Evolutionary conservation across 1,140 invertebrate species (phyloP), one percentile per base, ranked within the genome.

Genomic region (Holcopasites calliopsidis): DNA sequence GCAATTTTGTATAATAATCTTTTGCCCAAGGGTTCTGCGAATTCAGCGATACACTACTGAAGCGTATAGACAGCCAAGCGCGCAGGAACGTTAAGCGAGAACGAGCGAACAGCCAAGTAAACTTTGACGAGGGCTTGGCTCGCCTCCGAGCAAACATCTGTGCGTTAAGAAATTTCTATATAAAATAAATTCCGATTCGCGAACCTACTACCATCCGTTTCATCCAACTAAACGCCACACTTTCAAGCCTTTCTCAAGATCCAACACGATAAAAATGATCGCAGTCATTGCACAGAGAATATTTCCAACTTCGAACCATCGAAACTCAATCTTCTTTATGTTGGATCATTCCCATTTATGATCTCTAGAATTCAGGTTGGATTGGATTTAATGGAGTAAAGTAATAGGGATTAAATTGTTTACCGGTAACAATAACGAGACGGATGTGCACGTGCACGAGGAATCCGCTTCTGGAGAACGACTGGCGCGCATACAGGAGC

Each of bases 111-210:
- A 83, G 75, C 64, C 70, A 50, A 78, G 75, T 73, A 82, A 83
- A 82, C 79, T 74, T 83, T 74, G 79, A 82, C 76, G 76, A 82
- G 49, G 80, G 76, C 69, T 81, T 81, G 77, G 73, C 78, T 80
- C 71, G 61, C 50, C 49, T 54, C 26, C 65, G 38, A 79, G 44
- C 64, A 50, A 76, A 49, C 58, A 68, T 75, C 50, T 52, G 44
- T 65, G 55, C 21, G 50, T 38, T 47, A 64, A 81, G 76, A 82
- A 81, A 81, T 81, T 75, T 75, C 71, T 68, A 68, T 75, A 68
- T 57, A 58, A 58, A 75, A 68, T 68, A 55, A 75, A 75, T 75
- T 65, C 71, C 38, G 35, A 65, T 44, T 26, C 38, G 21, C 28
- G 21, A 23, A 33, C 16, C 5, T 3, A 28, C 62, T n/a, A 42